phyloP scores from a whole-genome alignment of 2,888 invertebrate species.

The Sinotaia quadrata region DNA sequence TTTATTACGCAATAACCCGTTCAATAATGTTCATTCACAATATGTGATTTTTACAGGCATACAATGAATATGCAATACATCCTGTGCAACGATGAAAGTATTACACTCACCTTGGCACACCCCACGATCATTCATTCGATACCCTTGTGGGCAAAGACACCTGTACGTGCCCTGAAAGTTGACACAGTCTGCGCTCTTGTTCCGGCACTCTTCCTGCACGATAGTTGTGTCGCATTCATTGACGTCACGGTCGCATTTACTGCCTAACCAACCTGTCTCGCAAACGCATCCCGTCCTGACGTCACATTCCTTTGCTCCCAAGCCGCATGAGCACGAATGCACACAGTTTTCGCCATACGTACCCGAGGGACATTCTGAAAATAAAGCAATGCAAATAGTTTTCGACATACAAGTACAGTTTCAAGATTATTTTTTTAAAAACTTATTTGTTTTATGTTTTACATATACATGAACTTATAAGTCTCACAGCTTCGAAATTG shows the following conservation, averaged over 20 bases:
- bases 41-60: no score
- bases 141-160: neutral
- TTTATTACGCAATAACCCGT: no score
- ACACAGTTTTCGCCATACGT: neutral
- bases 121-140: neutral
- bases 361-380: neutral
- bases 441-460: no score
- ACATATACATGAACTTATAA: no score
- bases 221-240: neutral
- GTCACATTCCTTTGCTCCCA: constrained; percentile 1
- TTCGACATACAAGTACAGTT: no score
- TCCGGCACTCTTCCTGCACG: neutral
- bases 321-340: neutral
- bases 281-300: constrained; percentile 9
- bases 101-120: neutral
- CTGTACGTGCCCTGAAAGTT: neutral
- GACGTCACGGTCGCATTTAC: constrained; percentile 6
- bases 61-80: no score
- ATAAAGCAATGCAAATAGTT: no score
- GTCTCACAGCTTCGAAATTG: no score
- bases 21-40: no score
- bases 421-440: no score
- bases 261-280: constrained; percentile 1
- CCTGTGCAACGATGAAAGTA: no score
- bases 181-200: neutral